Percentiles rank a stretch among this genome's conserved stretches.
Evolutionary conservation across 1,140 invertebrate species (phyloP).

Genomic region (Teleogryllus occipitalis): DNA sequence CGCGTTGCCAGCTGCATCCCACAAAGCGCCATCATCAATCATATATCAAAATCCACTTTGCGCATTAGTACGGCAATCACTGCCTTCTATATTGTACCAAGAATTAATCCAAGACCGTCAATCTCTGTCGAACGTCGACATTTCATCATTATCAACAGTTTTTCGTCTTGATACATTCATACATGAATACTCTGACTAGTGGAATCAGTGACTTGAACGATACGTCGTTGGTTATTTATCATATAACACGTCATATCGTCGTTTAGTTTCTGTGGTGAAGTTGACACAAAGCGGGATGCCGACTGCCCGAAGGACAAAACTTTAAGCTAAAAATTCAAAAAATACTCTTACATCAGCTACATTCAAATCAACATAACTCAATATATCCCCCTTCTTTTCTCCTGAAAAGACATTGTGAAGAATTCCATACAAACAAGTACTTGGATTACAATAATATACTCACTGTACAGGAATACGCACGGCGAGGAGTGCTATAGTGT

Average conservation of each 20-base stretch:
- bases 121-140: too few relatives aligned
- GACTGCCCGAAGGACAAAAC: not conserved
- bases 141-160: too few relatives aligned
- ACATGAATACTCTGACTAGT: not conserved
- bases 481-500: not conserved
- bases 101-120: too few relatives aligned
- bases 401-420: not conserved
- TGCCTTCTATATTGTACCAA: too few relatives aligned
- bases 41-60: too few relatives aligned
- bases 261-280: not conserved
- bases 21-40: too few relatives aligned
- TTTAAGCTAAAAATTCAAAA: not conserved
- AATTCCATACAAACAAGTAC: not conserved
- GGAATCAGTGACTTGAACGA: not conserved
- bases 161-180: too few relatives aligned
- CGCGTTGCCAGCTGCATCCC: too few relatives aligned
- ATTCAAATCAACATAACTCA: not conserved
- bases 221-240: not conserved
- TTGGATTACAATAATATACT: not conserved
- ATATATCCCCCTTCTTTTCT: not conserved
- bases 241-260: not conserved
- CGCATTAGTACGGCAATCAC: too few relatives aligned
- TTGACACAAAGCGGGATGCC: not conserved
- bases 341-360: conserved; percentile 1
- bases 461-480: not conserved